These are phyloP conservation scores for Drosophila nasuta DNA, from an alignment of 1,140 invertebrate species.

Conservation along the genomic window DNA sequence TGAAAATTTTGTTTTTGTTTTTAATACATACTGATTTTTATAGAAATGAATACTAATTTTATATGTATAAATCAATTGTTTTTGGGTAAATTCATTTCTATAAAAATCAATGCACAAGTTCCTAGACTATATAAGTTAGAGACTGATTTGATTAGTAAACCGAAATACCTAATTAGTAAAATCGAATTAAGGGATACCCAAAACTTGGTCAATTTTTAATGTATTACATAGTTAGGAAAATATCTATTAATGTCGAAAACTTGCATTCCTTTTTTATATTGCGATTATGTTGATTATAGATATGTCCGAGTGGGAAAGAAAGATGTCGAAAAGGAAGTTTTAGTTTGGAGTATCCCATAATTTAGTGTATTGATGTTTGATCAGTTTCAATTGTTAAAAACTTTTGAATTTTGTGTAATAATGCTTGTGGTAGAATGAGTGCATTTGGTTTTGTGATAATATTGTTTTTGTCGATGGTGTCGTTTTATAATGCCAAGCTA, in stretches of 20 bases:
- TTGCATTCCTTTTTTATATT: neutral
- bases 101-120: constrained; percentile 10
- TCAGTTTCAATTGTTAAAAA: neutral
- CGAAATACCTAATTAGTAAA: constrained; percentile 17
- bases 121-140: constrained; percentile 21
- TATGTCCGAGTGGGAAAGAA: constrained; percentile 1
- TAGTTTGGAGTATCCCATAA: constrained; percentile 20
- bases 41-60: constrained; percentile 8
- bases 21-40: constrained; percentile 11
- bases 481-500: constrained; percentile 48
- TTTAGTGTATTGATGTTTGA: neutral
- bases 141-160: constrained; percentile 10
- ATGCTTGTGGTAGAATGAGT: constrained; percentile 19
- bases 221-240: neutral
- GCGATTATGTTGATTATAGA: neutral
- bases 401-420: constrained; percentile 7
- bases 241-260: neutral
- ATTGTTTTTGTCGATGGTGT: constrained; percentile 27
- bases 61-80: neutral
- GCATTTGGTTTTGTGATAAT: constrained; percentile 42
- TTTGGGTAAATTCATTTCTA: constrained; percentile 8
- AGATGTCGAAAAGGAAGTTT: neutral
- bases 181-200: constrained; percentile 21
- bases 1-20: constrained; percentile 13
- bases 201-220: neutral